Evolutionary conservation across 92 coral and sea anemone genomes (phyloP).

Genomic region (Porites lobata): DNA sequence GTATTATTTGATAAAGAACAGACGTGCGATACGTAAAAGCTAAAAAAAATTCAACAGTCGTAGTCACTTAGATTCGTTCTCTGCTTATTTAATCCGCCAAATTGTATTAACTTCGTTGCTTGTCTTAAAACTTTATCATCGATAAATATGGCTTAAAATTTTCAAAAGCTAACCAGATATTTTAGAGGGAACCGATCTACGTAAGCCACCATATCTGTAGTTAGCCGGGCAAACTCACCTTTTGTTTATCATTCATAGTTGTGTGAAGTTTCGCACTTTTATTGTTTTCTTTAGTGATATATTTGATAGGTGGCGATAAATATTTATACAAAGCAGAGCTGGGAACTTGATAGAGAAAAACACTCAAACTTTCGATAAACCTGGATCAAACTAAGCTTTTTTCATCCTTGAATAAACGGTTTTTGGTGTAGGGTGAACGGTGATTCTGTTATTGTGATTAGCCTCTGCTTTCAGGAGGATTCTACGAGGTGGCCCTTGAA

Average conservation of each 20-base stretch:
- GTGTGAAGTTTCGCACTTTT: constrained; percentile 64
- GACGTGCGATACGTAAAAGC: neutral
- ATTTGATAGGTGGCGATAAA: constrained; percentile 76
- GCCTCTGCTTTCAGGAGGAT: constrained; percentile 32
- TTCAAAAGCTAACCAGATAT: neutral
- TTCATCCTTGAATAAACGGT: constrained; percentile 11
- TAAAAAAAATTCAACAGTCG: neutral
- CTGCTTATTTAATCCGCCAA: neutral
- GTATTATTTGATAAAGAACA: constrained; percentile 43
- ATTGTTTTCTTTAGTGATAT: constrained; percentile 85
- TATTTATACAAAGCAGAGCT: constrained; percentile 70
- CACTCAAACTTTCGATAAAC: neutral
- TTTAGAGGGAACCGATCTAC: neutral
- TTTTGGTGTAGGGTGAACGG: neutral
- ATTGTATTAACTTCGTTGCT: neutral
- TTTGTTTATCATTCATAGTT: constrained; percentile 62
- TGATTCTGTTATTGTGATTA: neutral
- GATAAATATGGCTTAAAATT: neutral
- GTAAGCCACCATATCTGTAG: neutral
- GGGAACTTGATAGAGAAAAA: constrained; percentile 16
- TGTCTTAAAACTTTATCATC: neutral
- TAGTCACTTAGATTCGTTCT: neutral
- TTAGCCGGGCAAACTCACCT: constrained; percentile 13
- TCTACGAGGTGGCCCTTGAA: constrained; percentile 79
- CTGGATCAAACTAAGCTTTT: neutral